A percentile compares a stretch with the other conserved stretches of the same genome.
Evolutionary conservation across 1,140 invertebrate genomes (phyloP).

Genomic region (Drosophila baimaii): DNA sequence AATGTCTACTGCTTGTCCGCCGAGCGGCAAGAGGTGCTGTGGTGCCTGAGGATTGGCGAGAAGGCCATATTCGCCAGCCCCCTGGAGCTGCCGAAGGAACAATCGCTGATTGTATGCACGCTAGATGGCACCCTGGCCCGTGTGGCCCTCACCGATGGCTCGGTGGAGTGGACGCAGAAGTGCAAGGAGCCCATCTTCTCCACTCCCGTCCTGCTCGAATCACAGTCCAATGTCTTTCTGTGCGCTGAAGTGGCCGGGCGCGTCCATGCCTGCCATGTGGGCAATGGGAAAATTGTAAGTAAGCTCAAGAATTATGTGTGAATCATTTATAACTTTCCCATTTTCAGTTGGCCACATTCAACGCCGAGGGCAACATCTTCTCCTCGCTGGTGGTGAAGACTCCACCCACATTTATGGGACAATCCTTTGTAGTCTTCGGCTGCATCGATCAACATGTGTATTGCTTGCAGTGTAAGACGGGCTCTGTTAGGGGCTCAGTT

Average conservation of each 20-base stretch:
- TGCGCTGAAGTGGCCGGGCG: conserved; percentile 72
- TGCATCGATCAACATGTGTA: conserved; percentile 77
- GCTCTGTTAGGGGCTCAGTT: not conserved
- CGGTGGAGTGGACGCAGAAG: conserved; percentile 61
- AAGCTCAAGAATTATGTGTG: fast-evolving
- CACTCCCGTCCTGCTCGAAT: conserved; percentile 58
- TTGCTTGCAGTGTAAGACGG: conserved; percentile 63
- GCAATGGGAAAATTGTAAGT: conserved; percentile 61
- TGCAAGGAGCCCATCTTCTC: conserved; percentile 72
- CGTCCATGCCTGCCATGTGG: conserved; percentile 62
- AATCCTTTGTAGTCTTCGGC: conserved; percentile 72
- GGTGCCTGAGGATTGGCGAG: conserved; percentile 64
- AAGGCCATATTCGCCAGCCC: conserved; percentile 69
- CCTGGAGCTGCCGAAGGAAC: conserved; percentile 49
- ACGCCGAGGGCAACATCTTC: conserved; percentile 70
- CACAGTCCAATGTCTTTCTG: conserved; percentile 40
- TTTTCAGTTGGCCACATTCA: conserved; percentile 48
- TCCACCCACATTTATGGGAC: conserved; percentile 59
- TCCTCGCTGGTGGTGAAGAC: conserved; percentile 59
- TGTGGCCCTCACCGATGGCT: conserved; percentile 58
- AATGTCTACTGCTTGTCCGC: conserved; percentile 74
- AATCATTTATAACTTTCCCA: not conserved
- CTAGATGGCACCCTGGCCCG: conserved; percentile 69
- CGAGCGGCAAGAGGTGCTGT: conserved; percentile 56
- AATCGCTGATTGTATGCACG: conserved; percentile 61